phyloP scores from a whole-genome alignment of 2,797 vertebrate species.

The Acropternis orthonyx region DNA sequence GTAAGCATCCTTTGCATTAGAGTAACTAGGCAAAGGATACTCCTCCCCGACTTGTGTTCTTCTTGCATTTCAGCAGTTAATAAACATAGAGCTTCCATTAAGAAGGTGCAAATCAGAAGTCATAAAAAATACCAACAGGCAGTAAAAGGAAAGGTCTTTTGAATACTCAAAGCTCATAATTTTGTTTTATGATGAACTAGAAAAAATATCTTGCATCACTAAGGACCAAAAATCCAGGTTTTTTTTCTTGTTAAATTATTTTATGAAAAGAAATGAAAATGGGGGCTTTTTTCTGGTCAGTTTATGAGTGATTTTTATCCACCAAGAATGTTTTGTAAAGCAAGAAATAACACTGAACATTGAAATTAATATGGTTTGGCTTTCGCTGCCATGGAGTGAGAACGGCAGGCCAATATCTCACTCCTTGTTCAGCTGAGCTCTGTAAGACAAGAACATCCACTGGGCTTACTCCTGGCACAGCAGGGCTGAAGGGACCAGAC shows the following conservation, averaged over 20 bases:
- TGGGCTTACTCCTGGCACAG: neutral
- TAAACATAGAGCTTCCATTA: neutral
- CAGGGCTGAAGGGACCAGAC: neutral
- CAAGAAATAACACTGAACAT: neutral
- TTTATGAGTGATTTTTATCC: neutral
- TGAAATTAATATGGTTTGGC: neutral
- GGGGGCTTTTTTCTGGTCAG: neutral
- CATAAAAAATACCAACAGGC: neutral
- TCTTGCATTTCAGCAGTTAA: neutral
- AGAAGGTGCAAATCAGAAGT: neutral
- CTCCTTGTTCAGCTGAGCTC: neutral
- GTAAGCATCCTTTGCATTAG: neutral
- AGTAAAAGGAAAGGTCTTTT: neutral
- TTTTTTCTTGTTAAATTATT: neutral
- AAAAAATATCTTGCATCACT: neutral
- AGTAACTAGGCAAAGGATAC: neutral
- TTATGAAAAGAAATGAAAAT: neutral
- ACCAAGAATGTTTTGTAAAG: neutral
- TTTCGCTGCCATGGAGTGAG: neutral
- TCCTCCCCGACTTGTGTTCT: neutral
- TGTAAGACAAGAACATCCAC: neutral
- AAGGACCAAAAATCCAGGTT: neutral
- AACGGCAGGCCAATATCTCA: neutral
- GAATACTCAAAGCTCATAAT: neutral
- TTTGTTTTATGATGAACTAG: neutral